These are phyloP conservation scores for Drosophila paramelanica DNA, from an alignment of 2,888 invertebrate species.

Conservation along the genomic window DNA sequence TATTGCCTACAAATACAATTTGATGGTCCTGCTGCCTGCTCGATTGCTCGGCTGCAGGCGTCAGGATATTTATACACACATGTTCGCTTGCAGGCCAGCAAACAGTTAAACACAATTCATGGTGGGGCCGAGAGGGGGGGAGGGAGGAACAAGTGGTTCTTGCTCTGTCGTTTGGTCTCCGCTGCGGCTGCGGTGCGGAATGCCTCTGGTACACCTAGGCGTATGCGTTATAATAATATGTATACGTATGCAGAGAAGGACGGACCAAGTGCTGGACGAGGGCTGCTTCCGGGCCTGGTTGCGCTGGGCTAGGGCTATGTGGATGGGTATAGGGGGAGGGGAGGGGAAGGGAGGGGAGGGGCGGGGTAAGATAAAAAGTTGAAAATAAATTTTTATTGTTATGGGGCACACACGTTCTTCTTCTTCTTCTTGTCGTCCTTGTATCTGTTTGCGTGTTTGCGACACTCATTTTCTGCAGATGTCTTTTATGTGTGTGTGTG, in stretches of 20 bases:
- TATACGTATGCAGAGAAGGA: conserved; percentile 69
- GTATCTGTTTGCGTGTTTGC: conserved; percentile 80
- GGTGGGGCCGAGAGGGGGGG: background rate
- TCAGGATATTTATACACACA: conserved; percentile 68
- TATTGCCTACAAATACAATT: conserved; percentile 80
- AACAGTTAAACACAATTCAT: conserved; percentile 67
- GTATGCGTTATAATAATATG: conserved; percentile 79
- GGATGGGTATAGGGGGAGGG: background rate
- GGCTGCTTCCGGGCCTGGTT: conserved; percentile 18
- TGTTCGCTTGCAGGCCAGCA: conserved; percentile 61
- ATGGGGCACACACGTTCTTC: conserved; percentile 77
- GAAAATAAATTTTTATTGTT: conserved; percentile 80
- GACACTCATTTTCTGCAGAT: conserved; percentile 78
- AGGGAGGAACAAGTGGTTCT: background rate
- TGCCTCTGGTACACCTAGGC: conserved; percentile 70
- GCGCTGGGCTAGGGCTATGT: background rate
- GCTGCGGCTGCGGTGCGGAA: conserved; percentile 25
- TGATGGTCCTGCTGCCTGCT: conserved; percentile 49
- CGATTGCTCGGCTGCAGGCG: conserved; percentile 55
- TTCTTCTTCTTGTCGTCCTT: conserved; percentile 62
- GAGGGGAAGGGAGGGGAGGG: conserved; percentile 2
- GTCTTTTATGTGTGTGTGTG: conserved; percentile 57
- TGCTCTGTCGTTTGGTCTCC: conserved; percentile 14
- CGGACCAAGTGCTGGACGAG: conserved; percentile 52
- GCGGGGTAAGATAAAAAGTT: conserved; percentile 71